Base-by-base conservation (phyloP, 2,113 vertebrate genomes). In the Sitta europaea region DNA sequence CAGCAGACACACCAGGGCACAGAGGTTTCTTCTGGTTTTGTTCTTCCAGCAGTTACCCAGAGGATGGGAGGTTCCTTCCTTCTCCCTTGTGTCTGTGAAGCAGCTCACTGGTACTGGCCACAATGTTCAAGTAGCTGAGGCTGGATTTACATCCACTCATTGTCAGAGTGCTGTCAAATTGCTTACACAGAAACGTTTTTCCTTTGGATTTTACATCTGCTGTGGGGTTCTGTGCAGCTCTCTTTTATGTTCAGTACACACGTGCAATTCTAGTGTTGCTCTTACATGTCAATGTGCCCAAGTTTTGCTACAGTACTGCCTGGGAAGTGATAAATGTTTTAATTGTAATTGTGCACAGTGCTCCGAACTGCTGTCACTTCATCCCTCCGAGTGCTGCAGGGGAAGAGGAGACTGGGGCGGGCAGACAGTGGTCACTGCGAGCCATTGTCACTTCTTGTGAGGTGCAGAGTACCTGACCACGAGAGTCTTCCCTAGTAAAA, bases 41-140 rank as follows among this genome's bases (percentile, higher is more conserved):
- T 27, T 43, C 54, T 68, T 29, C 35, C 48, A 67, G 65, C 48
- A 63, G 20, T 38, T 67, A 3, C 15, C 35, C 74, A 12, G 58
- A 20, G 33, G 11, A 16, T 68, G 42, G 29, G 4, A 36, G 40
- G 43, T 10, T 8, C 20, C 10, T 40, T 24, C 33, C 22, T 38
- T 7, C 8, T 3, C n/a, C 16, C 12, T n/a, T 14, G 24, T 18
- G 48, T 66, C 27, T 55, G 20, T 18, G 11, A 0, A 21, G 45
- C 5, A 17, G 57, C 38, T 81, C 43, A 11, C 24, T 43, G 40
- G 16, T 36, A 4, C 25, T 79, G 90, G 25, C 35, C 12, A 2
- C 40, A 27, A 0, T 31, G 50, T 47, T 72, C 42, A 5, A 11
- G 59, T 20, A 47, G 21, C 55, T 79, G 47, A 19, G 61, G 18